Conservation (phyloP, 2,113 vertebrate genomes). For the Galemys pyrenaicus region DNA sequence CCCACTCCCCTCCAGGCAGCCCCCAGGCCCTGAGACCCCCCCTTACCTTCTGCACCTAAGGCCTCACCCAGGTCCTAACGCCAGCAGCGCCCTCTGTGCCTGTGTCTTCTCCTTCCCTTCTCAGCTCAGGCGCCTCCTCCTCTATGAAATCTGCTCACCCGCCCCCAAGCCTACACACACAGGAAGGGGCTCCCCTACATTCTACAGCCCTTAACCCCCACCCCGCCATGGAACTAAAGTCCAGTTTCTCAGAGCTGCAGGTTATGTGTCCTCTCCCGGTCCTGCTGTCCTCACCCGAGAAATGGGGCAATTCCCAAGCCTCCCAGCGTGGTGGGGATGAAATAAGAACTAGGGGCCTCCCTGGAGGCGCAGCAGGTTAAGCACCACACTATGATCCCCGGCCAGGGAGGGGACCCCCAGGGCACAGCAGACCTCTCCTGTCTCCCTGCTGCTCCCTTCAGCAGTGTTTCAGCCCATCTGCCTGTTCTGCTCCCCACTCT, state of each 20-base stretch:
- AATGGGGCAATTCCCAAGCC: background rate
- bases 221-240: background rate
- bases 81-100: background rate
- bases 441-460: too few relatives aligned
- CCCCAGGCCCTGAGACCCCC: background rate
- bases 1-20: background rate
- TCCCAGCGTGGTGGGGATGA: background rate
- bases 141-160: background rate
- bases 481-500: too few relatives aligned
- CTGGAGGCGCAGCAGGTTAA: too few relatives aligned
- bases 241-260: background rate
- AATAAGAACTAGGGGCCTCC: too few relatives aligned
- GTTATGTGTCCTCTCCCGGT: background rate
- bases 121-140: background rate
- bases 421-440: too few relatives aligned
- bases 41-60: background rate
- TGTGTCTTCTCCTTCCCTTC: accelerated
- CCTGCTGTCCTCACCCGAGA: background rate
- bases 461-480: too few relatives aligned
- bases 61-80: background rate
- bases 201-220: background rate
- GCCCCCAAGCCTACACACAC: background rate
- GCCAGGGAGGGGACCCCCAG: too few relatives aligned
- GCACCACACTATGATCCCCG: too few relatives aligned
- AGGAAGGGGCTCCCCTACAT: background rate